phyloP scores from a whole-genome alignment of 2,797 vertebrate genomes.

The Halcyon chelicuti region DNA sequence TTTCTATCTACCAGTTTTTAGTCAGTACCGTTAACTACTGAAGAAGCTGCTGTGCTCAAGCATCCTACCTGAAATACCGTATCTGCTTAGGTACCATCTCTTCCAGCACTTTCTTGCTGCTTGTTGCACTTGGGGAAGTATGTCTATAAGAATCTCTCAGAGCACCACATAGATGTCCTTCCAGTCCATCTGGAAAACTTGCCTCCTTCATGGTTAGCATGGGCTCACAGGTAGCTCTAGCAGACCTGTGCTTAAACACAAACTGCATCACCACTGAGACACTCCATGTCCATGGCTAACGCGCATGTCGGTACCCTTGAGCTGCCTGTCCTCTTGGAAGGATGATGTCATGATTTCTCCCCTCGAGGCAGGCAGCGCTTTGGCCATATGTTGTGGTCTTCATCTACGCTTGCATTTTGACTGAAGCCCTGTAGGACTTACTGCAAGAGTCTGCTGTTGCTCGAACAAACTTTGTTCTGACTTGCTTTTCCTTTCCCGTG shows the following conservation, averaged over 20 bases:
- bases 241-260: not conserved
- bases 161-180: not conserved
- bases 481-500: not conserved
- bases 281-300: accelerated
- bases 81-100: not conserved
- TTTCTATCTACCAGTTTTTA: not conserved
- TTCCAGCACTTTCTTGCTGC: not conserved
- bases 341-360: not conserved
- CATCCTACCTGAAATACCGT: accelerated
- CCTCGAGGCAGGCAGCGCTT: not conserved
- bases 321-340: not conserved
- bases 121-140: not conserved
- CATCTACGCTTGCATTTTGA: accelerated
- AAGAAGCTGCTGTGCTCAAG: not conserved
- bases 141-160: not conserved
- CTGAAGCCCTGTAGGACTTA: not conserved
- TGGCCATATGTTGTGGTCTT: accelerated
- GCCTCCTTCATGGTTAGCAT: not conserved
- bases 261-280: accelerated
- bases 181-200: not conserved
- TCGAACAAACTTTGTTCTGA: not conserved
- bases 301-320: accelerated
- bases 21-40: not conserved
- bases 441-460: not conserved
- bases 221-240: not conserved